These are phyloP conservation scores for Cyclargus thomasi DNA, from an alignment of 1,140 invertebrate genomes.

Conservation along the genomic window DNA sequence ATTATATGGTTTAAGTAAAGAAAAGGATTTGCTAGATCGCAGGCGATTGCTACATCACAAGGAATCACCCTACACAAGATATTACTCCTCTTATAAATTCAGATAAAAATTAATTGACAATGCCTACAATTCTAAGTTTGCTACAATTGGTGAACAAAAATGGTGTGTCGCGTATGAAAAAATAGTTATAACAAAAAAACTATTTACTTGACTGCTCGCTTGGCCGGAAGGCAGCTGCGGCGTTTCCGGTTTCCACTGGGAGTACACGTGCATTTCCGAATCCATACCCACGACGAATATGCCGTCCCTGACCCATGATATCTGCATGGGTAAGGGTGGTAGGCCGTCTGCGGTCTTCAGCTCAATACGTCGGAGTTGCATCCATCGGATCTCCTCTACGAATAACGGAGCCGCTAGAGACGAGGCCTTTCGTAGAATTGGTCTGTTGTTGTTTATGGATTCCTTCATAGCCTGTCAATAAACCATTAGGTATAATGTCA, in stretches of 20 bases:
- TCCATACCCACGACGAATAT: constrained; percentile 99
- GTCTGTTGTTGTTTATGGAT: constrained; percentile 85
- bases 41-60: too few relatives aligned
- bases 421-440: constrained; percentile 90
- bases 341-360: constrained; percentile 95
- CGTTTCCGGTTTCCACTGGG: constrained; percentile 93
- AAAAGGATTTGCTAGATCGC: too few relatives aligned
- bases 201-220: constrained; percentile 38
- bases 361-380: constrained; percentile 94
- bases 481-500: background rate
- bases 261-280: constrained; percentile 99
- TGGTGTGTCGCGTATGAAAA: too few relatives aligned
- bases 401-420: constrained; percentile 89
- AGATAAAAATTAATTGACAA: too few relatives aligned
- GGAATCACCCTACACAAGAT: too few relatives aligned
- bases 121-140: too few relatives aligned
- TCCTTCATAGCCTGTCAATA: constrained; percentile 82
- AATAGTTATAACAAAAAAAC: too few relatives aligned
- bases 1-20: background rate
- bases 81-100: too few relatives aligned
- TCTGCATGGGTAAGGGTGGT: constrained; percentile 97
- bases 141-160: too few relatives aligned
- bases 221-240: constrained; percentile 52
- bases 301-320: constrained; percentile 98
- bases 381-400: constrained; percentile 94